phyloP scores from a whole-genome alignment of 2,888 invertebrate species.

The Agrochola macilenta region DNA sequence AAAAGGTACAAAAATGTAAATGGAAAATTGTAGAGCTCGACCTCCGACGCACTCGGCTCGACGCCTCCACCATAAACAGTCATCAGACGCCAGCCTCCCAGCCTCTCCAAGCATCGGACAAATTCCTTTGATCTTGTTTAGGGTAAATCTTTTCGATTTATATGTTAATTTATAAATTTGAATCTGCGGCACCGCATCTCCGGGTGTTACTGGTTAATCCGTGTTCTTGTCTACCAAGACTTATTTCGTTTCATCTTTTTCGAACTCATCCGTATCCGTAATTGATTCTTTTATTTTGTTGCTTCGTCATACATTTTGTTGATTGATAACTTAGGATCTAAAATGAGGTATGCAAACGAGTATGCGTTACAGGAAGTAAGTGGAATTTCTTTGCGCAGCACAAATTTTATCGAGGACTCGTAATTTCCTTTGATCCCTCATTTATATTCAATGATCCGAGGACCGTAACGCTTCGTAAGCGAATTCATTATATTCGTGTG shows the following conservation, averaged over 20 bases:
- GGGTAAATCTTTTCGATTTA: conserved; percentile 90
- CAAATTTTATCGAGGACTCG: conserved; percentile 86
- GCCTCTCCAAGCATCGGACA: conserved; percentile 82
- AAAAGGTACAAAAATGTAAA: conserved; percentile 79
- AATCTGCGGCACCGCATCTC: conserved; percentile 82
- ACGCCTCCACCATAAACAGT: conserved; percentile 82
- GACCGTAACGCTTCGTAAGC: conserved; percentile 87
- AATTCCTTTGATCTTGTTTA: conserved; percentile 89
- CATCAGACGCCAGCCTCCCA: conserved; percentile 79
- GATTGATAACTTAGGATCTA: conserved; percentile 41
- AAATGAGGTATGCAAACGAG: conserved; percentile 81
- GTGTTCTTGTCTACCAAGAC: conserved; percentile 75
- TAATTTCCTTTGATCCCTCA: conserved; percentile 89
- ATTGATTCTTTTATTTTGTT: conserved; percentile 67
- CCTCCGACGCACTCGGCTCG: conserved; percentile 70
- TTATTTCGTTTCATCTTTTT: conserved; percentile 76
- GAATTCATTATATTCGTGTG: conserved; percentile 87
- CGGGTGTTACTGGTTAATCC: conserved; percentile 84
- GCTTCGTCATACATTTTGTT: conserved; percentile 30
- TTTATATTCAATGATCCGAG: conserved; percentile 89
- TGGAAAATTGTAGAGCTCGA: conserved; percentile 73
- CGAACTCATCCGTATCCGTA: conserved; percentile 63
- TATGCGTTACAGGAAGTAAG: conserved; percentile 74
- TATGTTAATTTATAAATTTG: conserved; percentile 89
- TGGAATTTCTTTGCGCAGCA: conserved; percentile 84